Evolutionary conservation across 2,888 invertebrate species (phyloP), one percentile per base, ranked within the genome.

Genomic region (Scaptomyza tumidula): DNA sequence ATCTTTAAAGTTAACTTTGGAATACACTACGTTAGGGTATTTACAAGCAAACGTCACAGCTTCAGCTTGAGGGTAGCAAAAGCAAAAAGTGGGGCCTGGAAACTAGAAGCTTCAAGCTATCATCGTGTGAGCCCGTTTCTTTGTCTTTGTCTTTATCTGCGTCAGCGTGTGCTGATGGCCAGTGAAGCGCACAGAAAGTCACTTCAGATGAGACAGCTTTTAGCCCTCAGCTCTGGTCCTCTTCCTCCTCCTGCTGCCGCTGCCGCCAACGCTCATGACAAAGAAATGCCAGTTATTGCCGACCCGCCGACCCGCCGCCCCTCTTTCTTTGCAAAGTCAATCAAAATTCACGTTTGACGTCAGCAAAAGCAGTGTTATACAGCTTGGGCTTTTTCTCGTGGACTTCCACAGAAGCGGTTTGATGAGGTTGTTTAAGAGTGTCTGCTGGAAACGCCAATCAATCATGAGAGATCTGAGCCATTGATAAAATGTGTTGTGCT

Each of bases 251-350:
- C 45, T 24, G 9, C 35, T 13, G 9, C 13, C 14, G 16, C 45
- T 35, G 58, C 31, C 16, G n/a, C 37, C 9, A 14, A 43, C 61
- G 63, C 77, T 80, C 68, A 67, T 71, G 78, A 86, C 85, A 82
- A 84, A 84, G 87, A 86, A 78, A 75, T 75, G 69, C 59, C 72
- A 65, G 69, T 54, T 54, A 75, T 57, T 35, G 24, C 24, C 24
- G 24, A 24, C 24, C 24, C 24, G 24, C 24, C 24, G 24, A 24
- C 24, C 24, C 24, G 24, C 3, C 24, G 24, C 24, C 24, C 24
- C 24, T 24, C 24, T 24, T 3, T 24, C 24, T 24, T 24, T 24
- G 3, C 24, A 24, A 24, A 24, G 24, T 57, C 19, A 19, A 19
- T 19, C 19, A 19, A 19, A 19, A 19, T 19, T 19, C 19, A 67